Evolutionary conservation across 1,140 invertebrate genomes (phyloP).

Genomic region (Panulirus ornatus): DNA sequence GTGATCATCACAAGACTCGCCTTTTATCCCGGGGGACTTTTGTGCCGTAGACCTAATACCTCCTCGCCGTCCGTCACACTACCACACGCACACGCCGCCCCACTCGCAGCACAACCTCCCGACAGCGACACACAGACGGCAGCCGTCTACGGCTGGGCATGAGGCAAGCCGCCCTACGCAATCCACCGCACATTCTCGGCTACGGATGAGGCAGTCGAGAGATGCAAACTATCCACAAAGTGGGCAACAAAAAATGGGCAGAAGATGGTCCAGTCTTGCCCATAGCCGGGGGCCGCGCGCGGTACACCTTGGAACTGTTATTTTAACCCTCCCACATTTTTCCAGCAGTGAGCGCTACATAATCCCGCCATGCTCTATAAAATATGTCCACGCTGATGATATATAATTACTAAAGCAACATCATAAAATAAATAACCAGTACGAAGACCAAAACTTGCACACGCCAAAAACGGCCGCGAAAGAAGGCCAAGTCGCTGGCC

Average conservation of each 20-base stretch:
- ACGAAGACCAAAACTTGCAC: not conserved
- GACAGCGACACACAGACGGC: not conserved
- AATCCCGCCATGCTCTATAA: not conserved
- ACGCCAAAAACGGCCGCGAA: not conserved
- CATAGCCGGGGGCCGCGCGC: not conserved
- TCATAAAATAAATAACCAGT: constrained; percentile 13
- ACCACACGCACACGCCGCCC: not conserved
- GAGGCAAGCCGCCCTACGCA: too few relatives aligned
- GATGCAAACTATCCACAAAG: not conserved
- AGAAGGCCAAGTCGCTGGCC: not conserved
- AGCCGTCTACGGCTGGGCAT: too few relatives aligned
- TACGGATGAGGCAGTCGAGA: not conserved
- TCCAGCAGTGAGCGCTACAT: not conserved
- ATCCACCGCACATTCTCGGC: not conserved
- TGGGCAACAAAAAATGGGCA: constrained; percentile 21
- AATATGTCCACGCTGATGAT: constrained; percentile 16
- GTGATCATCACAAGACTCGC: not conserved
- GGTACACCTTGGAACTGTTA: not conserved
- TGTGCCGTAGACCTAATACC: not conserved
- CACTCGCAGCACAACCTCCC: not conserved
- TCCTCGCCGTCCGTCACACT: not conserved
- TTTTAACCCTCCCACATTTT: constrained; percentile 1
- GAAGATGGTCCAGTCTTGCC: constrained; percentile 20
- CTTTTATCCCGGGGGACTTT: not conserved
- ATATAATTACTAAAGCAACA: constrained; percentile 18